Evolutionary conservation across 1,140 invertebrate species (phyloP), one percentile per base, ranked within the genome.

Genomic region (Brachionus koreanus): DNA sequence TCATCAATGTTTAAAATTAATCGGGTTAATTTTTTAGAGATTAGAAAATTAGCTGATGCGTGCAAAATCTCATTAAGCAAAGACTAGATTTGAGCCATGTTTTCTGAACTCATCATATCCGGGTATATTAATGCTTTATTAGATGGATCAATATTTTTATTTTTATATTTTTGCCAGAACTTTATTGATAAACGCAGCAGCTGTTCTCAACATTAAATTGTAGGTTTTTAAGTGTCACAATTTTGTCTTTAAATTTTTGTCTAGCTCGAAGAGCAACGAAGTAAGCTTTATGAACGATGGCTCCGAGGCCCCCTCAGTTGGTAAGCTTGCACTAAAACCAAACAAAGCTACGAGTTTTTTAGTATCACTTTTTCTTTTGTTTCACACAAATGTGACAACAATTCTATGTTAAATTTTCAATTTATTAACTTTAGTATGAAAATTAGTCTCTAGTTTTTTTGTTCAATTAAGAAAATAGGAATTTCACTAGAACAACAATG

Each of bases 151-250:
- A 33, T 65, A 35, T 65, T 65, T 37, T 35, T 35, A 9, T 23
- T 65, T 65, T 13, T 10, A 1, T 1, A 19, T 57, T 16, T 57
- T 57, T 65, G 19, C 19, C 35, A 69, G 67, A 37, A 69, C 67
- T 69, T 69, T 69, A 43, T 69, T 69, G 35, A 43, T 69, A 43
- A 69, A 69, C 23, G 67, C 67, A 43, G 39, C 39, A 9, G 67
- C 67, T n/a, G 67, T 69, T 16, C 67, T 69, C 19, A 69, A 69
- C 39, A 37, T 69, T 16, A 69, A 69, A 37, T 69, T 69, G 67
- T 69, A 69, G 25, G 35, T 43, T 16, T 43, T 69, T 9, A 19
- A 23, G 19, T 57, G 49, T 57, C 19, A 19, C 0, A 5, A 37
- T 33, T 39, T 39, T 52, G 19, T 23, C 49, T 69, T 37, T 33